Conservation (phyloP, 2,113 vertebrate species). For the Parotia lawesii region DNA sequence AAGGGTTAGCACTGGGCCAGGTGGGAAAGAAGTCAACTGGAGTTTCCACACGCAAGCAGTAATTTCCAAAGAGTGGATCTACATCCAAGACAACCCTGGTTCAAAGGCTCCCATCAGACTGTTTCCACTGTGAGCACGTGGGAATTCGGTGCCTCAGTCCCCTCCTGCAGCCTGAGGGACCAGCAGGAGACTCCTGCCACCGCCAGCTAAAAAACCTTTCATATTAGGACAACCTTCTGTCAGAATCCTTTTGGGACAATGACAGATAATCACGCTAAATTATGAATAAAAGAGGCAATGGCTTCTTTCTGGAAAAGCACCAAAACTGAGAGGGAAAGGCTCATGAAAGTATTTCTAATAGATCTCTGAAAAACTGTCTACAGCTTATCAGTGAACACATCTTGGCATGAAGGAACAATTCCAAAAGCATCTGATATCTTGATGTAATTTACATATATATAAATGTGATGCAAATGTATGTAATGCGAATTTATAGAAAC, state of each 20-base stretch:
- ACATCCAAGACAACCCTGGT: accelerated
- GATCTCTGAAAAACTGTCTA: not conserved
- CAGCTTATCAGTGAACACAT: not conserved
- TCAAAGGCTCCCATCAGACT: not conserved
- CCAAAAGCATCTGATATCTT: not conserved
- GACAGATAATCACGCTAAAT: not conserved
- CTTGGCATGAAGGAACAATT: not conserved
- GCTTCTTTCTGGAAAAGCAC: not conserved
- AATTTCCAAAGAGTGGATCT: not conserved
- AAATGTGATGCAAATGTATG: not conserved
- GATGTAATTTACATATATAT: not conserved
- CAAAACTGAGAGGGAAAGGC: not conserved
- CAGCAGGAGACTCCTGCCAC: not conserved
- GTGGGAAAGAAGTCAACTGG: not conserved
- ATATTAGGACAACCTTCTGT: not conserved
- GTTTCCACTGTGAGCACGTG: accelerated
- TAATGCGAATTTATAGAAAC: not conserved
- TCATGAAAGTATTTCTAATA: not conserved
- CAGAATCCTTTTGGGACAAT: not conserved
- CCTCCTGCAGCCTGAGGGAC: not conserved
- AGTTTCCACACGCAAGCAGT: not conserved
- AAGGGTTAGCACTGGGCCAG: not conserved
- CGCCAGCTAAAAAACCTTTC: not conserved
- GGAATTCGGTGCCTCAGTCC: not conserved
- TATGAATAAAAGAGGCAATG: not conserved